phyloP scores from a whole-genome alignment of 2,888 invertebrate species.

The Graphium colonna region DNA sequence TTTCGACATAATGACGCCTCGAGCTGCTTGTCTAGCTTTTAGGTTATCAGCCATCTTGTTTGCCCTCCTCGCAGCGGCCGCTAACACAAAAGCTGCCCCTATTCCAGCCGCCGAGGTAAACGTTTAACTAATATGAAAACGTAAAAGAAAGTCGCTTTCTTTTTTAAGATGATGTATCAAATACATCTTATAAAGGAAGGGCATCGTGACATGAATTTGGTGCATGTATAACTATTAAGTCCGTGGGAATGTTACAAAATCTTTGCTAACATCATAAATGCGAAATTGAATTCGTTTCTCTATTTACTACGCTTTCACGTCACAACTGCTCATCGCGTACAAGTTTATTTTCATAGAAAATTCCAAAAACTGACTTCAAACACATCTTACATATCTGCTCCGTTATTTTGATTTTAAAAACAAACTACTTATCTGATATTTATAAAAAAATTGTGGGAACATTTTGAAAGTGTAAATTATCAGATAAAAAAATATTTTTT shows the following conservation, averaged over 20 bases:
- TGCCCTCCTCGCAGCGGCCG: neutral
- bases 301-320: no score
- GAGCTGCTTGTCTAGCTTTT: slow-evolving; percentile 3
- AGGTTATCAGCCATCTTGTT: slow-evolving; percentile 4
- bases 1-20: slow-evolving; percentile 15
- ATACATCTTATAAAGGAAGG: neutral
- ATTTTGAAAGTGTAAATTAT: no score
- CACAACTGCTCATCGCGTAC: no score
- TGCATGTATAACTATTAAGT: neutral
- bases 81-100: slow-evolving; percentile 6
- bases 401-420: no score
- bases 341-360: no score
- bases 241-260: neutral
- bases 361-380: no score
- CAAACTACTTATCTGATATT: no score
- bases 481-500: no score
- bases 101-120: neutral
- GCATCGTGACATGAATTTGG: neutral
- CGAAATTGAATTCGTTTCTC: no score
- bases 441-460: no score
- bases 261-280: no score
- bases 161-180: neutral
- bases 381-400: no score
- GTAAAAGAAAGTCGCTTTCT: slow-evolving; percentile 6
- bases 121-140: neutral